A percentile compares a stretch with the other conserved stretches of the same genome.
Conservation (phyloP, 2,888 invertebrate genomes). For the Leptinotarsa haldemani region DNA sequence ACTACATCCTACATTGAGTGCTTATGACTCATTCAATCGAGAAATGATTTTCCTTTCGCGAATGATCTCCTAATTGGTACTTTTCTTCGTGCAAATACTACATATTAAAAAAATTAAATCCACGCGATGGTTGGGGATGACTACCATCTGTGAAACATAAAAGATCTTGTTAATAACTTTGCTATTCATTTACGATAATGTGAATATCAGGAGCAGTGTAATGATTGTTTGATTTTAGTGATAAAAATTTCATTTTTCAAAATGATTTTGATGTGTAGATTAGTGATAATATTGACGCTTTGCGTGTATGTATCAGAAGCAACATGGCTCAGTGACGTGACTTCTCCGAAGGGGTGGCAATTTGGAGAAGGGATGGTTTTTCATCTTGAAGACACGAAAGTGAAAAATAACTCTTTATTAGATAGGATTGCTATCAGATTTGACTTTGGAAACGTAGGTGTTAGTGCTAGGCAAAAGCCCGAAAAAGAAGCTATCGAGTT, state of each 20-base stretch:
- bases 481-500: constrained; percentile 66
- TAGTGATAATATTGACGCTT: constrained; percentile 51
- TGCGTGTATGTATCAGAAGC: constrained; percentile 34
- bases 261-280: constrained; percentile 44
- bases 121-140: constrained; percentile 62
- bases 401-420: constrained; percentile 63
- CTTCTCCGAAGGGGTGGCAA: constrained; percentile 53
- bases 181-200: constrained; percentile 56
- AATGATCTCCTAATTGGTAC: constrained; percentile 27
- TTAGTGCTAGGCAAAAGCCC: constrained; percentile 68
- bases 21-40: constrained; percentile 8
- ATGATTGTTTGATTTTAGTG: constrained; percentile 8
- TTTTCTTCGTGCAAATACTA: constrained; percentile 23
- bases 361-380: constrained; percentile 56
- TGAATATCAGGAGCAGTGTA: constrained; percentile 49
- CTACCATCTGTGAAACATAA: constrained; percentile 60
- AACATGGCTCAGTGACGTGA: constrained; percentile 55
- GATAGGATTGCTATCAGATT: constrained; percentile 69
- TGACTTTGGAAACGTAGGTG: constrained; percentile 69
- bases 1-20: not conserved
- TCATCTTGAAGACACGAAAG: constrained; percentile 53
- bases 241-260: not conserved
- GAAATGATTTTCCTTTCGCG: constrained; percentile 14
- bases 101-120: constrained; percentile 39
- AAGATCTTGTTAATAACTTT: constrained; percentile 50